Evolutionary conservation across 2,888 invertebrate genomes (phyloP), one percentile per base, ranked within the genome.

Genomic region (Seira sanloemensis): DNA sequence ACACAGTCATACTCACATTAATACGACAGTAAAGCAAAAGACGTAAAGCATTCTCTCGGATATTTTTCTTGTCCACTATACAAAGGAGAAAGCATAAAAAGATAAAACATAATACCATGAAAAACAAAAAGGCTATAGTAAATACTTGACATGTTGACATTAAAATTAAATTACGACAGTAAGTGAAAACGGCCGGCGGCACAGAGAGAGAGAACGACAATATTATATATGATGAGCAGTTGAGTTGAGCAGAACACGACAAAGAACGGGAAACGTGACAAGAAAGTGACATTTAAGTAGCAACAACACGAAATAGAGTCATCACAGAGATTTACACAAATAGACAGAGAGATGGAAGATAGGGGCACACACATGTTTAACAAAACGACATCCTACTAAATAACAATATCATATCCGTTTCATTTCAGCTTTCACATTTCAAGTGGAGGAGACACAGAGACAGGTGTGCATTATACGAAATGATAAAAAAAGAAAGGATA

Each of bases 381-480:
- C n/a, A n/a, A 50, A 50, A 50, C 50, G n/a, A n/a, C 50, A 50
- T 50, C 50, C n/a, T n/a, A 50, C 50, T 50, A n/a, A n/a, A n/a
- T 50, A 50, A 50, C n/a, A n/a, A 50, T n/a, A 50, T 18, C n/a
- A n/a, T 18, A 50, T 50, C 50, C n/a, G n/a, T n/a, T 18, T 50
- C 16, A 50, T 50, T 50, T 16, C 16, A 12, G 16, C 1, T 50
- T 12, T 50, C 50, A 50, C 50, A 50, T n/a, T 50, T 50, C 50
- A 50, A 50, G 50, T 50, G 50, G 50, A 50, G n/a, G 50, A 50
- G 50, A 50, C n/a, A n/a, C n/a, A 50, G 50, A 50, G 1, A 50
- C 2, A 50, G 50, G 50, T 50, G 50, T 12, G 50, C 50, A n/a
- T 2, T 1, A 50, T 50, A 50, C 2, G 50, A 50, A 18, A 50